Conservation (phyloP, 2,113 vertebrate genomes). For the Brachionichthys hirsutus region DNA sequence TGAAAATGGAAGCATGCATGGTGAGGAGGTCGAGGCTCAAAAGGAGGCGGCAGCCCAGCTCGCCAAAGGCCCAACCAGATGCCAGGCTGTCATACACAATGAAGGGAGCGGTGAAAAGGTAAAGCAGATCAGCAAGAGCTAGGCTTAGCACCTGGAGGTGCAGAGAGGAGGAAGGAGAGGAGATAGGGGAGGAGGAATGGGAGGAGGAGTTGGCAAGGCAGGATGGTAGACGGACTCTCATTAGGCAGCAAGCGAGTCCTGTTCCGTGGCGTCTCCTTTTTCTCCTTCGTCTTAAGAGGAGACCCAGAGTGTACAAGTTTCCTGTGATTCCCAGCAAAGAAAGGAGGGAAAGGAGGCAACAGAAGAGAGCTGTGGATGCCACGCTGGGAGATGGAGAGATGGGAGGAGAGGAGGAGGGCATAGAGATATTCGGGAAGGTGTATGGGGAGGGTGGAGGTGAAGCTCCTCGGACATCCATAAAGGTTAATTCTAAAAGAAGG, state of each 20-base stretch:
- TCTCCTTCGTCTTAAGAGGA: conserved; percentile 75
- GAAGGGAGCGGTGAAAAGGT: conserved; percentile 84
- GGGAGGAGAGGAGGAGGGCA: conserved; percentile 68
- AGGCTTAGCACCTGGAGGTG: conserved; percentile 83
- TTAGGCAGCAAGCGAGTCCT: conserved; percentile 56
- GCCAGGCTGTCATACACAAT: conserved; percentile 84
- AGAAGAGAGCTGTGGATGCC: conserved; percentile 80
- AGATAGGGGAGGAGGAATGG: conserved; percentile 60
- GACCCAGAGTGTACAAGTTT: conserved; percentile 82
- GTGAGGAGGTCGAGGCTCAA: conserved; percentile 85
- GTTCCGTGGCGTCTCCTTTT: conserved; percentile 57
- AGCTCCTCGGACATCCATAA: conserved; percentile 72
- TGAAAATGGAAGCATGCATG: conserved; percentile 87
- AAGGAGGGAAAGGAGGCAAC: conserved; percentile 81
- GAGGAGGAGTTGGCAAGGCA: conserved; percentile 67
- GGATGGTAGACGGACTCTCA: conserved; percentile 46
- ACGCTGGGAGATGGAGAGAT: conserved; percentile 75
- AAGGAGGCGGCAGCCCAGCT: conserved; percentile 81
- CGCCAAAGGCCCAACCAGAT: conserved; percentile 83
- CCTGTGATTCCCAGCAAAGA: conserved; percentile 80
- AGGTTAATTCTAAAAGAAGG: conserved; percentile 13
- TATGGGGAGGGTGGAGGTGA: conserved; percentile 60
- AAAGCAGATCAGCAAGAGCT: conserved; percentile 83
- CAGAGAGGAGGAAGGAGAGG: conserved; percentile 71
- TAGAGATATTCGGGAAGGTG: conserved; percentile 64